phyloP scores from a whole-genome alignment of 2,797 vertebrate genomes.

The Chrysocyon brachyurus region DNA sequence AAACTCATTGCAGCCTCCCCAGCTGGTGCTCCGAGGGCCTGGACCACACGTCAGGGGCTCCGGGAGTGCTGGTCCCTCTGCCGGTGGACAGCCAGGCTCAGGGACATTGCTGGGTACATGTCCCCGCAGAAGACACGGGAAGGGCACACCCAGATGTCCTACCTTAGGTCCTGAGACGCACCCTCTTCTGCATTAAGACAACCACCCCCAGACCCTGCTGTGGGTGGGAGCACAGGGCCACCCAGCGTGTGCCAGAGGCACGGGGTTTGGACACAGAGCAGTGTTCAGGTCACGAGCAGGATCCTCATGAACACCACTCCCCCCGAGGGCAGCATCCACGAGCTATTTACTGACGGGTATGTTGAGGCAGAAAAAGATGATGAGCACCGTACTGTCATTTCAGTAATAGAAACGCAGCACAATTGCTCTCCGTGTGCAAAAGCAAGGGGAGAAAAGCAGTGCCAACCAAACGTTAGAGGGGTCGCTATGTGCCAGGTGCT shows the following conservation, averaged over 20 bases:
- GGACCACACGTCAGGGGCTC: background rate
- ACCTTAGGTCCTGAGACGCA: rapidly evolving
- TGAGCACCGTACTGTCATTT: rapidly evolving
- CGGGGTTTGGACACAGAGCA: too few species aligned
- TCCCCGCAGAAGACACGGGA: background rate
- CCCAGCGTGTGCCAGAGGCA: rapidly evolving
- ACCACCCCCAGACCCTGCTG: background rate
- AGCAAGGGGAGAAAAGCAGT: background rate
- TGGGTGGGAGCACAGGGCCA: background rate
- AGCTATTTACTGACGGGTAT: rapidly evolving
- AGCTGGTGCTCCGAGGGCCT: background rate
- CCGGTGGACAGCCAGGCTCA: background rate
- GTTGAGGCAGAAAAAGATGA: background rate
- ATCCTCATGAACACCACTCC: background rate
- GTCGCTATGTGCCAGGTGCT: rapidly evolving
- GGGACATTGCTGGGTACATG: background rate
- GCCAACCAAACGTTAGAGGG: rapidly evolving
- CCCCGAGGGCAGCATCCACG: background rate
- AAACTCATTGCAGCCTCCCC: background rate
- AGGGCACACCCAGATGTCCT: too few species aligned
- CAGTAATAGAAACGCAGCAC: background rate
- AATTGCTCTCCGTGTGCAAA: background rate
- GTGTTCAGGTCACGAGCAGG: background rate
- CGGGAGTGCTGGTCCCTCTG: background rate
- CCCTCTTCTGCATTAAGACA: rapidly evolving